phyloP scores from a whole-genome alignment of 2,113 vertebrate species.

The Pterophyllum scalare region DNA sequence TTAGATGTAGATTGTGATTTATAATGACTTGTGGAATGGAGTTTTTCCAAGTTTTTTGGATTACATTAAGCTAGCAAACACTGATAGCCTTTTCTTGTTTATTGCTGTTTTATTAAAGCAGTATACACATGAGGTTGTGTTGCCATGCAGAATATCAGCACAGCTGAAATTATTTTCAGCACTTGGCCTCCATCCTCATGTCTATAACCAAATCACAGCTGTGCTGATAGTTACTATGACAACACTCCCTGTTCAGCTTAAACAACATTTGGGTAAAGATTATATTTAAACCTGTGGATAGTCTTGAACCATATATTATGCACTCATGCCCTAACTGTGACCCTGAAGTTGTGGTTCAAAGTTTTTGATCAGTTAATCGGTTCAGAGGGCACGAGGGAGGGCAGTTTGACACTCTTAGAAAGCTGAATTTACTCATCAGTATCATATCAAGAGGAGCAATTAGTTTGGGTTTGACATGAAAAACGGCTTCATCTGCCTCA shows the following conservation, averaged over 20 bases:
- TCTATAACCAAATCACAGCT: not conserved
- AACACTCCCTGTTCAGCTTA: not conserved
- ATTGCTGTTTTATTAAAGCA: not conserved
- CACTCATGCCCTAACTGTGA: slow-evolving; percentile 17
- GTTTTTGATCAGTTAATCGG: not conserved
- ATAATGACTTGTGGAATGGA: not conserved
- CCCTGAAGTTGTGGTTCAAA: not conserved
- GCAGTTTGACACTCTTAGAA: not conserved
- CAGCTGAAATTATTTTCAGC: not conserved
- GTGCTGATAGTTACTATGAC: not conserved
- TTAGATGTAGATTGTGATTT: not conserved
- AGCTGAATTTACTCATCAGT: not conserved
- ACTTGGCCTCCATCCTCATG: not conserved
- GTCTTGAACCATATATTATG: not conserved
- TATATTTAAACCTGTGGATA: not conserved
- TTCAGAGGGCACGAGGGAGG: not conserved
- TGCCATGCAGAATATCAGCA: not conserved
- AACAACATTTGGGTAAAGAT: not conserved
- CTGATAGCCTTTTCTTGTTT: not conserved
- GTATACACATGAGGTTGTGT: not conserved
- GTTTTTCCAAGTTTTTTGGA: not conserved
- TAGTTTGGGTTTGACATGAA: slow-evolving; percentile 16
- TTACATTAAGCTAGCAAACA: not conserved
- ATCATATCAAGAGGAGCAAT: not conserved
- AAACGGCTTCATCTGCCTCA: not conserved